Evolutionary conservation across 1,140 invertebrate species (phyloP), one percentile per base, ranked within the genome.

Genomic region (Brachystomella parvula): DNA sequence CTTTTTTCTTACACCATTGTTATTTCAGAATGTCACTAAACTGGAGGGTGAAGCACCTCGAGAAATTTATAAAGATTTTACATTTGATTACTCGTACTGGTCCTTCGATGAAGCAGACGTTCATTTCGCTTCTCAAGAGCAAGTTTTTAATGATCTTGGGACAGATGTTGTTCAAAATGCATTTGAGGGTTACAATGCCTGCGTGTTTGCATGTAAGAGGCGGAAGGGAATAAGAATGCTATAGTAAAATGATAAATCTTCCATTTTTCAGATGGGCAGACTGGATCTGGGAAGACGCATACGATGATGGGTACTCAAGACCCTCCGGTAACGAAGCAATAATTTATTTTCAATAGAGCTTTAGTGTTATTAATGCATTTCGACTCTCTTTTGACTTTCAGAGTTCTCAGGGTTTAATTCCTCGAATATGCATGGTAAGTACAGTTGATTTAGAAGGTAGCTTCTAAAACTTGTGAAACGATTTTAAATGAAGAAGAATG

Each of bases 221-320:
- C 9, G 24, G n/a, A n/a, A n/a, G n/a, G n/a, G 30, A 29, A 15
- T 28, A 59, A 28, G 30, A 59, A 28, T 12, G 57, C 2, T 59
- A 59, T 59, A 29, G 3, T 59, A 12, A 31, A 9, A 12, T 59
- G 15, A 31, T 12, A 26, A 15, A 59, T 29, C 12, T 59, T 28
- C 12, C 21, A 9, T 59, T 59, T 82, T 79, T 64, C n/a, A 92
- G 49, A 93, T 76, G 92, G 90, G 53, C 93, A 96, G 80, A 96
- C 93, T 49, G 94, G 93, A 75, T 94, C 91, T 75, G 95, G 95
- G 29, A 98, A 98, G 81, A 96, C 93, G 0, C 97, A 93, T 77
- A 97, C 94, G 0, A 98, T 98, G 94, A 98, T 97, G 94, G 95
- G 95, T 30, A 88, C 88, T 0, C 79, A 73, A 39, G 79, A 59